Percentiles rank a stretch among this genome's conserved stretches.
These are phyloP conservation scores for Hyphantria cunea DNA, from an alignment of 1,140 invertebrate species.

Conservation along the genomic window DNA sequence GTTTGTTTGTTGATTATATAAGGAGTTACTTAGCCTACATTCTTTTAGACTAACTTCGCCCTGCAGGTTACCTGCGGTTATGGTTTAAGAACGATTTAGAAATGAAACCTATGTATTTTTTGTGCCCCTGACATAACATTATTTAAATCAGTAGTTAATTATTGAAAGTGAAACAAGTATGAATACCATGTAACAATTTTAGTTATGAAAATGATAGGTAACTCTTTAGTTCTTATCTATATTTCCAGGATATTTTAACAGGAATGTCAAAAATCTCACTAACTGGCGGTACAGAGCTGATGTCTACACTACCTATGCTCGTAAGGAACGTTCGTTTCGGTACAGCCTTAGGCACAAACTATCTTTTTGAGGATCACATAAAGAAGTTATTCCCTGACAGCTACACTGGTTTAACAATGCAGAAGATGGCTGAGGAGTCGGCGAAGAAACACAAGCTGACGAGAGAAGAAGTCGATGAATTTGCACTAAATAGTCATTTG, in stretches of 20 bases:
- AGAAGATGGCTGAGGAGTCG: constrained; percentile 96
- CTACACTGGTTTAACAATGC: constrained; percentile 95
- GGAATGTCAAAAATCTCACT: constrained; percentile 93
- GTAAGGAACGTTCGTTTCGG: constrained; percentile 95
- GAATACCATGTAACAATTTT: too few relatives aligned
- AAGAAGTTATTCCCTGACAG: constrained; percentile 94
- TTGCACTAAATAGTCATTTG: constrained; percentile 90
- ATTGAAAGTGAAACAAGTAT: too few relatives aligned
- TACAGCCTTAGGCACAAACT: constrained; percentile 89
- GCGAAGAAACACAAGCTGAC: constrained; percentile 93
- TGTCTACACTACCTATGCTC: constrained; percentile 95
- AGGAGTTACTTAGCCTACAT: too few relatives aligned
- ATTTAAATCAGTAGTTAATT: too few relatives aligned
- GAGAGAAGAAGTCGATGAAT: constrained; percentile 93
- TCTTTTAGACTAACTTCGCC: too few relatives aligned
- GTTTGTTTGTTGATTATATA: too few relatives aligned
- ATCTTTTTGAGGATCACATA: constrained; percentile 94
- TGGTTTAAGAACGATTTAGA: too few relatives aligned
- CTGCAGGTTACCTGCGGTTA: too few relatives aligned
- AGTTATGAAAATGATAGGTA: too few relatives aligned
- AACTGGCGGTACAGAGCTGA: constrained; percentile 96
- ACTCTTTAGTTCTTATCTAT: too few relatives aligned
- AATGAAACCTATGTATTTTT: too few relatives aligned
- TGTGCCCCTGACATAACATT: too few relatives aligned
- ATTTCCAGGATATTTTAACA: constrained; percentile 91